Evolutionary conservation across 2,797 vertebrate species (phyloP).

Genomic region (Schizopygopsis pylzovi): DNA sequence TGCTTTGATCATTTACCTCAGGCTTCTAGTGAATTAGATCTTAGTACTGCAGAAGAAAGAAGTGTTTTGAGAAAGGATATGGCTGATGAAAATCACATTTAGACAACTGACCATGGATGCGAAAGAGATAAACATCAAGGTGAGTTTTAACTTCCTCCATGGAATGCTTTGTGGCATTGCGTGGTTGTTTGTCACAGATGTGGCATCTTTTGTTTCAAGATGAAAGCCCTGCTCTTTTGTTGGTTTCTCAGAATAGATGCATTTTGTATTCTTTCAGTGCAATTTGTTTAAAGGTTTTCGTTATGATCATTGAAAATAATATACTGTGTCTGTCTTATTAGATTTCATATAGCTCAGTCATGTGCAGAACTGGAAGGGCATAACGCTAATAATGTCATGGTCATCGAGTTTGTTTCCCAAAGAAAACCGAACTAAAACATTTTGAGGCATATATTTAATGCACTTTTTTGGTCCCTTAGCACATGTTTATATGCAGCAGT

Average conservation of each 20-base stretch:
- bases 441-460: background rate
- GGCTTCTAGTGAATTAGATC: conserved; percentile 38
- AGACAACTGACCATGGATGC: conserved; percentile 29
- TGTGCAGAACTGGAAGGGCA: background rate
- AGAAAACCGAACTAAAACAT: background rate
- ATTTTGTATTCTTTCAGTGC: conserved; percentile 20
- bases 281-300: background rate
- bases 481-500: background rate
- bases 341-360: background rate
- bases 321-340: background rate
- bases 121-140: conserved; percentile 45
- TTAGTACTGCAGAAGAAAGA: conserved; percentile 12
- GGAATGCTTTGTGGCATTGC: conserved; percentile 27
- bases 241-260: conserved; percentile 2
- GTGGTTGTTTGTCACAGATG: conserved; percentile 42
- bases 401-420: background rate
- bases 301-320: conserved; percentile 17
- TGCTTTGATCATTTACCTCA: conserved; percentile 52
- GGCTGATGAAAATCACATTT: conserved; percentile 31
- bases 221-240: conserved; percentile 43
- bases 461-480: background rate
- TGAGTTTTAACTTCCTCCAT: conserved; percentile 21
- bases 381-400: background rate
- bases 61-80: conserved; percentile 36
- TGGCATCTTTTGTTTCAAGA: conserved; percentile 35